These are phyloP conservation scores for Pipistrellus nathusii DNA, from an alignment of 2,797 vertebrate genomes.

Conservation along the genomic window DNA sequence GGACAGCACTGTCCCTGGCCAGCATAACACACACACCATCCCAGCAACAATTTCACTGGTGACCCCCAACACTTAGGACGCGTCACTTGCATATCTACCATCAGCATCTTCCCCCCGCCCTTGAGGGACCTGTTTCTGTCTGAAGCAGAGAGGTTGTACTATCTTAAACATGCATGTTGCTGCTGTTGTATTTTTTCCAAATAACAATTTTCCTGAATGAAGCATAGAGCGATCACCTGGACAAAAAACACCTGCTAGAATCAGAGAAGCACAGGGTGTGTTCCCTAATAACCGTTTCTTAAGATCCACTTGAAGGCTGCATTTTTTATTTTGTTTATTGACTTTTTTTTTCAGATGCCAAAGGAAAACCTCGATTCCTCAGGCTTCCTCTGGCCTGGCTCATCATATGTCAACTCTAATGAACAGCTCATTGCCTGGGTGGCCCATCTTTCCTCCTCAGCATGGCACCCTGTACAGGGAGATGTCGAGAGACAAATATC, in stretches of 20 bases:
- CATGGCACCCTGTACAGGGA: constrained; percentile 48
- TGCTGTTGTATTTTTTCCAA: not conserved
- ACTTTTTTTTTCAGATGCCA: constrained; percentile 45
- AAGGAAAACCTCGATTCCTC: constrained; percentile 40
- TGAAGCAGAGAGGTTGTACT: not conserved
- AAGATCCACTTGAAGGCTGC: not conserved
- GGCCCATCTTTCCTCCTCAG: constrained; percentile 59
- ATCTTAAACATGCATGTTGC: not conserved
- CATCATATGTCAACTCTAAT: constrained; percentile 64
- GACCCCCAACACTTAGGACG: constrained; percentile 72
- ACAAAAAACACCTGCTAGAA: constrained; percentile 29
- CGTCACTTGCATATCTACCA: constrained; percentile 68
- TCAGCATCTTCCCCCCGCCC: constrained; percentile 47
- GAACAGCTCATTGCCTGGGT: constrained; percentile 48
- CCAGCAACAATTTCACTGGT: constrained; percentile 43
- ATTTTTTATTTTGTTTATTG: not conserved
- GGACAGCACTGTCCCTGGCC: constrained; percentile 67
- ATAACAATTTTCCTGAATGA: constrained; percentile 26
- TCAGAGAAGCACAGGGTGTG: not conserved
- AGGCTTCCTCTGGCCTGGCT: not conserved
- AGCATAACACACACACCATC: constrained; percentile 68
- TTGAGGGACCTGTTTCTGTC: constrained; percentile 9
- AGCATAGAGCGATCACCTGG: not conserved
- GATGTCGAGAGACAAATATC: constrained; percentile 79
- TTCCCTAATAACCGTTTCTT: not conserved